A percentile compares a stretch with the other conserved stretches of the same genome.
phyloP scores from a whole-genome alignment of 2,797 vertebrate genomes.

The Cyclura pinguis region DNA sequence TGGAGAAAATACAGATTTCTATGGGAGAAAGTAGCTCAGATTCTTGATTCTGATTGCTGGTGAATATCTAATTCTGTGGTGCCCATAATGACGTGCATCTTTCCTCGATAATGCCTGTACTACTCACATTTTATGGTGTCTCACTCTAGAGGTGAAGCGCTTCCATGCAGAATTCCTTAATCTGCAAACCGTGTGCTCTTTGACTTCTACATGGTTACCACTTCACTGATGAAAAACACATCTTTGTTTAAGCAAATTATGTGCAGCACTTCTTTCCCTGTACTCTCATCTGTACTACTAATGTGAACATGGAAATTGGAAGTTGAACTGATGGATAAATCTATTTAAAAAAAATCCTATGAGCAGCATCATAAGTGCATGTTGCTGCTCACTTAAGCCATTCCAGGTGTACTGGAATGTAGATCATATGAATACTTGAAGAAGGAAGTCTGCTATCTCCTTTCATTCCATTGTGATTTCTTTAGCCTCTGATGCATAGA shows the following conservation, averaged over 20 bases:
- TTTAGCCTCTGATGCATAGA: too few species aligned
- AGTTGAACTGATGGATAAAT: neutral
- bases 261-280: neutral
- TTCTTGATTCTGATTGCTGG: neutral
- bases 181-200: neutral
- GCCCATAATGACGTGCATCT: neutral
- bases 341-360: neutral
- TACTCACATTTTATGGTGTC: neutral
- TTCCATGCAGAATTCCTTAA: neutral
- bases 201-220: neutral
- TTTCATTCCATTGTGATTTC: too few species aligned
- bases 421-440: too few species aligned
- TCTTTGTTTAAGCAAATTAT: neutral
- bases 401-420: too few species aligned
- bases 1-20: neutral
- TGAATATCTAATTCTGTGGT: neutral
- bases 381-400: neutral
- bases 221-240: neutral
- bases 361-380: neutral
- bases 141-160: neutral
- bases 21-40: neutral
- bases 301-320: neutral
- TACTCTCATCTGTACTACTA: too few species aligned
- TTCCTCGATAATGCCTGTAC: neutral
- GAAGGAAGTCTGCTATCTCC: too few species aligned